phyloP scores from a whole-genome alignment of 2,797 vertebrate genomes.

The Hypotaenidia okinawae region DNA sequence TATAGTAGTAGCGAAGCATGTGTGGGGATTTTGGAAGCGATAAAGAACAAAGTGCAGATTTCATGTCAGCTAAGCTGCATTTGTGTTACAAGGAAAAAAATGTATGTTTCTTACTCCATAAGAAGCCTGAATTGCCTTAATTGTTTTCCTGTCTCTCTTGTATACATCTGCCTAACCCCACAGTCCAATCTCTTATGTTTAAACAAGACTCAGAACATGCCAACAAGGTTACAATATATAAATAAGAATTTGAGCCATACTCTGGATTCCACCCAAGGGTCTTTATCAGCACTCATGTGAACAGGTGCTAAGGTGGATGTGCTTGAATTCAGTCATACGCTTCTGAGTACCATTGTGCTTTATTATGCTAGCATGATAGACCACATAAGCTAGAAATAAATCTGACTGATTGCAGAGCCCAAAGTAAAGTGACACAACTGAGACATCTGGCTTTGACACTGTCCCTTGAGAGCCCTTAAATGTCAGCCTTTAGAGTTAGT shows the following conservation, averaged over 20 bases:
- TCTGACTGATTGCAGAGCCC: background rate
- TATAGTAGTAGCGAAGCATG: accelerated
- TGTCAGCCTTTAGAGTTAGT: background rate
- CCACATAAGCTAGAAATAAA: background rate
- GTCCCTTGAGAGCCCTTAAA: background rate
- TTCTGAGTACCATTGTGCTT: background rate
- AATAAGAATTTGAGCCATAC: background rate
- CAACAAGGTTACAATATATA: background rate
- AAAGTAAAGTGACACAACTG: background rate
- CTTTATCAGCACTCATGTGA: background rate
- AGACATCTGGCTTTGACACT: background rate
- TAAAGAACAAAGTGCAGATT: background rate
- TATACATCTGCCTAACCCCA: background rate
- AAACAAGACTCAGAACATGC: background rate
- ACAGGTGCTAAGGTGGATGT: background rate
- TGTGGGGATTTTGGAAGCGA: background rate
- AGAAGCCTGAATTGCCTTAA: background rate
- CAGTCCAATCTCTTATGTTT: background rate
- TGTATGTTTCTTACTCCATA: background rate
- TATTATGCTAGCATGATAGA: background rate
- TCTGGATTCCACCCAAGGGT: background rate
- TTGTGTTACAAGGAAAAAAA: background rate
- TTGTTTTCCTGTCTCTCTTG: background rate
- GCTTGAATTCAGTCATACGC: background rate
- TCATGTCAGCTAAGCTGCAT: background rate